Conservation (phyloP, 2,113 vertebrate genomes). For the Phylloscopus whistleri region DNA sequence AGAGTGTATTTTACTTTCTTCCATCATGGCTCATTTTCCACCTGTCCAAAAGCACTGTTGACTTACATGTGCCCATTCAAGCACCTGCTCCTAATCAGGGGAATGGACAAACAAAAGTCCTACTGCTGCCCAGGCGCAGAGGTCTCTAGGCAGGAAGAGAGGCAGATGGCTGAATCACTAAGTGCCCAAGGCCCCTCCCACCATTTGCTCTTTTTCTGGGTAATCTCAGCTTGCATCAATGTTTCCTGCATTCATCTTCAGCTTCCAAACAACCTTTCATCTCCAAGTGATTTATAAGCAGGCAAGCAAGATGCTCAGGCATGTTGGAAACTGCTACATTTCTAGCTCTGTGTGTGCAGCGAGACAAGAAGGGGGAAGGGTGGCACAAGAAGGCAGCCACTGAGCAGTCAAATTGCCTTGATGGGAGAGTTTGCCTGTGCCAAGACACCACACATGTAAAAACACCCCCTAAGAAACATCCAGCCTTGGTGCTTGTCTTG, state of each 20-base stretch:
- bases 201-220: background rate
- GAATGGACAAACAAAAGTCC: background rate
- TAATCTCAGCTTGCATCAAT: background rate
- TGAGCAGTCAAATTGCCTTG: background rate
- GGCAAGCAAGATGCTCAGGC: background rate
- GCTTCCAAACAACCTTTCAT: background rate
- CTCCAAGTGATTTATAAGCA: background rate
- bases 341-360: background rate
- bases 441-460: background rate
- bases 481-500: background rate
- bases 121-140: background rate
- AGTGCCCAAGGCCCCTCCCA: background rate
- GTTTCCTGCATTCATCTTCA: background rate
- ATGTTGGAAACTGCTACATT: background rate
- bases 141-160: background rate
- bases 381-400: accelerated
- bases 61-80: background rate
- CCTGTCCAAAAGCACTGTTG: background rate
- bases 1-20: background rate
- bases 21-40: background rate
- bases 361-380: background rate
- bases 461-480: background rate
- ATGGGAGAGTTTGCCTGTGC: background rate
- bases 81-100: slow-evolving; percentile 18
- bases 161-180: background rate